phyloP scores from a whole-genome alignment of 2,888 invertebrate species.

The Cryptocheilus praepositus region DNA sequence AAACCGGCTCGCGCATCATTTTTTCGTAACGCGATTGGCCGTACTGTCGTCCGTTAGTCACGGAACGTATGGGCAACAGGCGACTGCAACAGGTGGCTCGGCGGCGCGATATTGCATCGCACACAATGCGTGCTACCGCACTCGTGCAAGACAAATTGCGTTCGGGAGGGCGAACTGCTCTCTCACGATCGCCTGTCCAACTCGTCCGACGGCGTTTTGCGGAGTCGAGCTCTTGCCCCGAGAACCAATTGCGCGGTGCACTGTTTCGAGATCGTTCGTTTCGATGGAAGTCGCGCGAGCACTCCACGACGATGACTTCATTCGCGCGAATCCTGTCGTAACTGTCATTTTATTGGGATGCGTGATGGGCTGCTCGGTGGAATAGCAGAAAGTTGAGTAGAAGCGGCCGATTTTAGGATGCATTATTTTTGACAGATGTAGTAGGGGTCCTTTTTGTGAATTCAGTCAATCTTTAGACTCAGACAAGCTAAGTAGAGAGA shows the following conservation, averaged over 20 bases:
- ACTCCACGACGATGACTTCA: not conserved
- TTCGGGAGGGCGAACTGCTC: conserved; percentile 32
- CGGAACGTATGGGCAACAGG: conserved; percentile 47
- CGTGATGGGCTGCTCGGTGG: no score
- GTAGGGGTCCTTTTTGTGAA: no score
- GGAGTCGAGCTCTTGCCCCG: no score
- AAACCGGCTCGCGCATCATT: conserved; percentile 31
- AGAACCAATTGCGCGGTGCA: no score
- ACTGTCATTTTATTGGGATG: no score
- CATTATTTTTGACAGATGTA: no score
- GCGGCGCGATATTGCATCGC: conserved; percentile 37
- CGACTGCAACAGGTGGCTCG: conserved; percentile 53
- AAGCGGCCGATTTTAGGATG: no score
- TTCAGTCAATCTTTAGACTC: no score
- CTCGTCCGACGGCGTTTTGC: no score
- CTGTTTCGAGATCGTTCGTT: not conserved
- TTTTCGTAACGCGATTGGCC: conserved; percentile 40
- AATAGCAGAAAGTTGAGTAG: no score
- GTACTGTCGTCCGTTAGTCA: conserved; percentile 43
- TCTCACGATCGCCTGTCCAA: conserved; percentile 19
- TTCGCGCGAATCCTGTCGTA: no score
- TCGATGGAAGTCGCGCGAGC: not conserved
- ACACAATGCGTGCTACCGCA: conserved; percentile 30
- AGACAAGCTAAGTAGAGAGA: no score
- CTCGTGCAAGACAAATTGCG: conserved; percentile 47